These are phyloP conservation scores for Conus betulinus DNA, from an alignment of 1,140 invertebrate species.

Conservation along the genomic window DNA sequence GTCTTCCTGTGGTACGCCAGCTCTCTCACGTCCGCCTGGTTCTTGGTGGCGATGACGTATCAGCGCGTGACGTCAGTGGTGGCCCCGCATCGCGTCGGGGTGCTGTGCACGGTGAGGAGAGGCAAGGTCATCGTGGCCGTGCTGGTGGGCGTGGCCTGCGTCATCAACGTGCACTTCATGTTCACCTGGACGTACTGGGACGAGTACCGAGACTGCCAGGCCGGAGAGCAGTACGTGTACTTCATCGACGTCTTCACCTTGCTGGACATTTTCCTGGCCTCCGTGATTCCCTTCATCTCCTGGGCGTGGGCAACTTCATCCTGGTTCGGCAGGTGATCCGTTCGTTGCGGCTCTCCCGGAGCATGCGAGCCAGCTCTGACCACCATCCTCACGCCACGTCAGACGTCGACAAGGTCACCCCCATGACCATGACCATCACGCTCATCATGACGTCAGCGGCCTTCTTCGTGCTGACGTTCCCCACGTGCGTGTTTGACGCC, in stretches of 20 bases:
- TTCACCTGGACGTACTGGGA: not conserved
- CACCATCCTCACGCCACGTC: not conserved
- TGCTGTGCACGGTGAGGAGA: not conserved
- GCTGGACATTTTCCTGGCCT: not conserved
- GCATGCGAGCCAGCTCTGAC: not conserved
- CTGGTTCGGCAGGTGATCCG: not conserved
- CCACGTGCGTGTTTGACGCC: not conserved
- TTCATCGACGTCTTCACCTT: not conserved
- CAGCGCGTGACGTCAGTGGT: slow-evolving; percentile 15
- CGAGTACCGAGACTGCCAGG: not conserved
- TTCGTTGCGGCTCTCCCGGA: not conserved
- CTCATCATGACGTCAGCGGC: not conserved
- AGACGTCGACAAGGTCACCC: not conserved
- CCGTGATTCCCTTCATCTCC: not conserved
- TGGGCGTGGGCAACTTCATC: not conserved
- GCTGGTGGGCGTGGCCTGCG: not conserved
- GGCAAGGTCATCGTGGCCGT: not conserved
- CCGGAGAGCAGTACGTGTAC: not conserved
- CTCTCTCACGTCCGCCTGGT: not conserved
- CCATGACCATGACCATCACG: not conserved
- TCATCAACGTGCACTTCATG: not conserved
- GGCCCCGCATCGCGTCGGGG: not conserved
- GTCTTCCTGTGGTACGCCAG: not conserved
- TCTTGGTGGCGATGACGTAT: slow-evolving; percentile 4
- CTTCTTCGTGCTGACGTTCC: not conserved